Conservation (phyloP, 2,888 invertebrate genomes). For the Odontomyia ornata region DNA sequence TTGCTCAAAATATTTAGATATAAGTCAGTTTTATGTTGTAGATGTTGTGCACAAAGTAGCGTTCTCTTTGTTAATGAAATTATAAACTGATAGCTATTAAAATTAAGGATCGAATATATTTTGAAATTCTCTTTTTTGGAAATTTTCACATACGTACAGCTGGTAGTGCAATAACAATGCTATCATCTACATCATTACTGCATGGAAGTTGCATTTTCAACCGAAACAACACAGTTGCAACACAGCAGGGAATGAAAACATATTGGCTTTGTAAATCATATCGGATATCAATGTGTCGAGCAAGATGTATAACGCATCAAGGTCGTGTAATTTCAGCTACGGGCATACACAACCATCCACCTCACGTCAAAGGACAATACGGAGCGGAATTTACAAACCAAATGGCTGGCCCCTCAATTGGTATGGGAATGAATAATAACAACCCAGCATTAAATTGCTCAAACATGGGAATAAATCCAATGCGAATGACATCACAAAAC, state of each 20-base stretch:
- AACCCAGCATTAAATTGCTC: not conserved
- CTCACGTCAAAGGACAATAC: slow-evolving; percentile 59
- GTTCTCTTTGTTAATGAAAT: not conserved
- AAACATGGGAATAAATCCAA: not conserved
- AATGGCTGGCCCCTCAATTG: not conserved
- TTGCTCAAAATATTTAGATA: too few relatives aligned
- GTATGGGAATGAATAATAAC: slow-evolving; percentile 7
- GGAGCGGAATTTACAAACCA: slow-evolving; percentile 40
- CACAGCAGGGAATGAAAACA: slow-evolving; percentile 65
- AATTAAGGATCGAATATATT: not conserved
- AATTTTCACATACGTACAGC: not conserved
- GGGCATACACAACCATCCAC: slow-evolving; percentile 63
- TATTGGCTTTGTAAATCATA: slow-evolving; percentile 65
- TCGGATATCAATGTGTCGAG: slow-evolving; percentile 64
- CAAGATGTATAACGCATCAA: slow-evolving; percentile 64
- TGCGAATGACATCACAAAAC: slow-evolving; percentile 48
- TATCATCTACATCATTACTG: slow-evolving; percentile 63
- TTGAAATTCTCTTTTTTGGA: slow-evolving; percentile 29
- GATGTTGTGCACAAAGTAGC: too few relatives aligned
- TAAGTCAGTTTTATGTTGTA: too few relatives aligned
- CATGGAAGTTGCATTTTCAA: slow-evolving; percentile 65
- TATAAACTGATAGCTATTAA: not conserved
- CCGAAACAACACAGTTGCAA: slow-evolving; percentile 64
- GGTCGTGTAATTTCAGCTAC: slow-evolving; percentile 64
- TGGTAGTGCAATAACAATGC: slow-evolving; percentile 64